phyloP scores from a whole-genome alignment of 2,797 vertebrate species.

The Pseudomugil tenellus region DNA sequence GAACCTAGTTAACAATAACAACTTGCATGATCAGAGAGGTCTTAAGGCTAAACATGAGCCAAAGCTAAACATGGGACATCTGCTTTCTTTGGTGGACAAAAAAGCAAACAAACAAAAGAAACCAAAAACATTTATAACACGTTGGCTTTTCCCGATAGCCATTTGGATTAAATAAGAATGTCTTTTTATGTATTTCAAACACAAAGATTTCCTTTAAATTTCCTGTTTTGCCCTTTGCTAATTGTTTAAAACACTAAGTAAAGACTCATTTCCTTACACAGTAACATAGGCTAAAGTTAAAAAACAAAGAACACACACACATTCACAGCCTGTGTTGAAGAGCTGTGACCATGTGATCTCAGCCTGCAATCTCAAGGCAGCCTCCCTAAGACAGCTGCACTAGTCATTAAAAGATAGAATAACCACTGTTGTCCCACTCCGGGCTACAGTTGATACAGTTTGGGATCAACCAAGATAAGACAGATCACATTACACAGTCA shows the following conservation, averaged over 20 bases:
- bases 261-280: conserved; percentile 70
- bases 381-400: conserved; percentile 67
- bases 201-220: conserved; percentile 71
- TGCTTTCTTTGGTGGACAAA: conserved; percentile 1
- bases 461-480: conserved; percentile 59
- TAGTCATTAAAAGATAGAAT: conserved; percentile 65
- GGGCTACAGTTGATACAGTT: conserved; percentile 65
- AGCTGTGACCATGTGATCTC: conserved; percentile 41
- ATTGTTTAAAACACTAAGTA: conserved; percentile 64
- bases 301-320: conserved; percentile 3
- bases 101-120: neutral
- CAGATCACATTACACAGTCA: conserved; percentile 47
- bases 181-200: conserved; percentile 58
- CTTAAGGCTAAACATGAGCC: conserved; percentile 9
- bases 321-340: conserved; percentile 4
- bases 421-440: conserved; percentile 62
- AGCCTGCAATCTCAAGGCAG: conserved; percentile 29
- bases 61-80: neutral
- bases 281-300: conserved; percentile 51
- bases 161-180: conserved; percentile 30
- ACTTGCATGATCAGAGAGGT: conserved; percentile 30
- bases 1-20: conserved; percentile 17
- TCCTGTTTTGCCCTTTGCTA: conserved; percentile 71
- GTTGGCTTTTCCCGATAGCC: conserved; percentile 18
- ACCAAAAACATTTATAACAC: conserved; percentile 12